Base-by-base conservation (phyloP, 2,888 invertebrate genomes). In the Polietes domitor region DNA sequence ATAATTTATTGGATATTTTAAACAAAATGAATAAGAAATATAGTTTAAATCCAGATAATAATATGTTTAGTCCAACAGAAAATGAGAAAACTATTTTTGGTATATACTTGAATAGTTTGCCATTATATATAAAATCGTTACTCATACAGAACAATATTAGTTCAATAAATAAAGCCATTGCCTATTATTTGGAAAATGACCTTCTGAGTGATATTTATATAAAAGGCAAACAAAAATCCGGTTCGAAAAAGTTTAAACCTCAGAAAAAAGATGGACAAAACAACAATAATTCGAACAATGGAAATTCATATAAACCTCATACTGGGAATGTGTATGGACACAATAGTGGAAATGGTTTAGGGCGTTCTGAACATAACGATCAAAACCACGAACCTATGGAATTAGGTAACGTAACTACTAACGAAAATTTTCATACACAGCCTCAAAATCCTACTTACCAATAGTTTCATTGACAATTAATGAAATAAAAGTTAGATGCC, bases 101-200 rank as follows among this genome's bases (percentile, higher is more conserved):
- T 19, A 77, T 85, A 32, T 85, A 73, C 61, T 21, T 77, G 10
- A 81, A 83, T 61, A 81, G 24, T 47, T 77, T 84, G 41, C 74
- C 79, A 6, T 37, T 82, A 19, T 68, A 71, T 55, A 82, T 85
- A 43, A 84, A 78, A 47, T 12, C 76, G 0, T 61, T 77, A 26
- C 55, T 83, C 26, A 58, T 84, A n/a, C 82, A 85, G 55, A 85
- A 85, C 76, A 72, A 85, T 47, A 74, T 84, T 37, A 55, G 15
- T 24, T 77, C 70, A 43, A 77, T 79, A 50, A 78, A 75, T 61
- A 19, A n/a, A 5, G 68, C 79, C 21, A 55, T 77, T 53, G 61
- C 61, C n/a, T 82, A 76, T 58, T 77, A 28, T 15, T 53, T 82
- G 26, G 79, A 80, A 74, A 81, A 80, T 50, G 79, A 85, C 74